Conservation (phyloP, 2,888 invertebrate species). For the Imbricaverruca yamaguchii region DNA sequence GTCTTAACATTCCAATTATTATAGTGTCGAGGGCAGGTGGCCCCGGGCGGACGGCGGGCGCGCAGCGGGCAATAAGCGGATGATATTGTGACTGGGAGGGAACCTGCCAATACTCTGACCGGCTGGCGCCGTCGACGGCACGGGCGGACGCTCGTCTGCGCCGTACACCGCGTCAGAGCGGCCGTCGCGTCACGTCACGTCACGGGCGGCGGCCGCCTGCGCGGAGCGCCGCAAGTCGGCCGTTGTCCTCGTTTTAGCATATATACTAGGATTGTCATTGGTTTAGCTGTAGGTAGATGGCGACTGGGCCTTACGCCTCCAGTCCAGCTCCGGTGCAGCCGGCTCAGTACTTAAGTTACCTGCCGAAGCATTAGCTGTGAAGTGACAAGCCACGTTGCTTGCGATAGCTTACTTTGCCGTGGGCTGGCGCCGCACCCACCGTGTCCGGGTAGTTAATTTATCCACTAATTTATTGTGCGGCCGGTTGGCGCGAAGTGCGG, state of each 20-base stretch:
- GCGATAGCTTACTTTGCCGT: slow-evolving; percentile 1
- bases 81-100: not conserved
- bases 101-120: slow-evolving; percentile 15
- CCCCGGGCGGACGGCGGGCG: not conserved
- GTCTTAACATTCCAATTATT: slow-evolving; percentile 20
- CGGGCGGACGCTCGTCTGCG: slow-evolving; percentile 14
- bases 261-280: slow-evolving; percentile 18
- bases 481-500: not conserved
- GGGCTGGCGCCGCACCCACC: not conserved
- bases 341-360: slow-evolving; percentile 14
- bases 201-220: slow-evolving; percentile 22
- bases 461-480: slow-evolving; percentile 12
- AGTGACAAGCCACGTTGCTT: not conserved
- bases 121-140: not conserved
- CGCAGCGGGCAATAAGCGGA: slow-evolving; percentile 6
- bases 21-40: not conserved
- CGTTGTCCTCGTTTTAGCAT: slow-evolving; percentile 24
- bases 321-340: not conserved
- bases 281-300: slow-evolving; percentile 14
- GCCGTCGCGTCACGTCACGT: not conserved
- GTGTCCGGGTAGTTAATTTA: slow-evolving; percentile 13
- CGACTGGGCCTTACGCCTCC: not conserved
- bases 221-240: not conserved
- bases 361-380: slow-evolving; percentile 6
- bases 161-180: not conserved